Evolutionary conservation across 2,113 vertebrate genomes (phyloP).

Genomic region (Syngnathus typhle): DNA sequence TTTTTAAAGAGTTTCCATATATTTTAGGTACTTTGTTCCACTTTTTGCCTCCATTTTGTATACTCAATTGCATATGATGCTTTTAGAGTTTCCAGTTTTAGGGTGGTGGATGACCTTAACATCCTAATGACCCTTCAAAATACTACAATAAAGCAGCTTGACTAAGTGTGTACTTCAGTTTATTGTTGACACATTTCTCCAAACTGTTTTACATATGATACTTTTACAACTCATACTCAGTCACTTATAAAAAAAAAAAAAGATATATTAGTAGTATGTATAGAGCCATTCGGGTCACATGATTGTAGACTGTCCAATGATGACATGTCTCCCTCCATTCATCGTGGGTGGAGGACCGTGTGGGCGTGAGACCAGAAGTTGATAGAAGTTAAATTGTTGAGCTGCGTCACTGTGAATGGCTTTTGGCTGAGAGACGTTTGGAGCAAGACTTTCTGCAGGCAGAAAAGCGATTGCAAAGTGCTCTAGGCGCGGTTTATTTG

Average conservation of each 20-base stretch:
- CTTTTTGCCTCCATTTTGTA: not conserved
- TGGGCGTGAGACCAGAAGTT: not conserved
- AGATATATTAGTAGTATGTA: too few relatives aligned
- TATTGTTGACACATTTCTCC: too few relatives aligned
- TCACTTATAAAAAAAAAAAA: too few relatives aligned
- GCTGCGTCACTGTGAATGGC: not conserved
- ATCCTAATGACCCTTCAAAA: too few relatives aligned
- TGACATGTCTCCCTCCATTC: not conserved
- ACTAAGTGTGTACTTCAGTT: too few relatives aligned
- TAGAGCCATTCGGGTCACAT: not conserved
- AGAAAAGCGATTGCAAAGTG: not conserved
- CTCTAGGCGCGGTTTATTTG: not conserved
- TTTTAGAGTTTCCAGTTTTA: too few relatives aligned
- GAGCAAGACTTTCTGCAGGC: not conserved
- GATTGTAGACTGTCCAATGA: not conserved
- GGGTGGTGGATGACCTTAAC: too few relatives aligned
- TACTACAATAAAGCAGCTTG: too few relatives aligned
- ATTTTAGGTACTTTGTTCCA: not conserved
- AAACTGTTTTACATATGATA: too few relatives aligned
- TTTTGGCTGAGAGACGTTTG: not conserved
- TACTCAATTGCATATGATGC: not conserved
- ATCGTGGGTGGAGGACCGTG: not conserved
- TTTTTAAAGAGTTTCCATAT: too few relatives aligned
- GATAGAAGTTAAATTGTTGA: not conserved
- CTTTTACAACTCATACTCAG: too few relatives aligned